Base-by-base conservation (phyloP, 2,888 invertebrate genomes). In the Amiota communis region DNA sequence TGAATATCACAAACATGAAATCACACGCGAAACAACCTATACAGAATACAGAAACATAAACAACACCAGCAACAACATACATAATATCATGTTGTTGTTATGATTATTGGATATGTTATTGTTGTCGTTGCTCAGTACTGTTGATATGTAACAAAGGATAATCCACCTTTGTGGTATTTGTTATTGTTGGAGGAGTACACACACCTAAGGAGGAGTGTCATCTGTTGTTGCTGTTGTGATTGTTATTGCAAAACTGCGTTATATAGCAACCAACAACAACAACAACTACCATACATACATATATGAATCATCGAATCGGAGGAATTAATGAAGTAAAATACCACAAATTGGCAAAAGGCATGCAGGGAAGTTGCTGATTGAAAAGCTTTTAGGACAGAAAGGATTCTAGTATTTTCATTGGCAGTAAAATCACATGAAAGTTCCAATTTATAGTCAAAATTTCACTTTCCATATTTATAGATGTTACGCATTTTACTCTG, bases 121-220 rank as follows among this genome's bases (percentile, higher is more conserved):
- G 23, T 23, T 23, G 12, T 67, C 47, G 64, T 46, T 64, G 46
- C 48, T n/a, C 17, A 53, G 67, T 20, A 36, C 2, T 23, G 67
- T 48, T 68, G 67, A 68, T 51, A 68, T n/a, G 49, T 49, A 65
- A 68, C 67, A 68, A 68, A 68, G 67, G 67, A 68, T 68, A 68
- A 51, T 49, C 67, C 53, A 15, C 36, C 20, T 51, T 53, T 23
- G n/a, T 20, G 59, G 2, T 15, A 6, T 57, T 57, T 15, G 6
- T 51, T 51, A 13, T 51, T 51, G 11, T 51, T n/a, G n/a, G 51
- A 2, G 23, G 23, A 23, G 23, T 6, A 6, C 36, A 36, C 36
- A 36, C 36, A 36, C 36, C 36, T 36, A 6, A 6, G 36, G 36
- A 36, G 36, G 36, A 53, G 53, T 53, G 36, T 36, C 36, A 10